Conservation (phyloP, 2,888 invertebrate species). For the Drosophila crucigera region DNA sequence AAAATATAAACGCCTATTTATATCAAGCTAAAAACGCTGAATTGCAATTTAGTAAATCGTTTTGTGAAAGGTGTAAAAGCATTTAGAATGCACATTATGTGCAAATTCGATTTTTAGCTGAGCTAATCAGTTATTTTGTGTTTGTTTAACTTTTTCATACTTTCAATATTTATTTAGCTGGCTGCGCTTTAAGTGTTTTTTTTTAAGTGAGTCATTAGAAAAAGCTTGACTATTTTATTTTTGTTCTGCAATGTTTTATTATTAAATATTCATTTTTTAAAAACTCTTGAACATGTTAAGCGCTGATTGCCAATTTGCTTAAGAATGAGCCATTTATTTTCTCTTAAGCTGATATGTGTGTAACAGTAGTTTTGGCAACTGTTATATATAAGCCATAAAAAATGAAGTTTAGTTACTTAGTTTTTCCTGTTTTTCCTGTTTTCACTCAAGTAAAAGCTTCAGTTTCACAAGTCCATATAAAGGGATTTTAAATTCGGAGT, state of each 20-base stretch:
- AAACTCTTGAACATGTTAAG: not conserved
- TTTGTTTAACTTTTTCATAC: not conserved
- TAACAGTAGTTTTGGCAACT: slow-evolving; percentile 23
- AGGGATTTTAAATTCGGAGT: slow-evolving; percentile 10
- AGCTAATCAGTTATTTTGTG: too few species aligned
- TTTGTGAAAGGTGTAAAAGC: not conserved
- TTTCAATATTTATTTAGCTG: not conserved
- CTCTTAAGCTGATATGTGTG: slow-evolving; percentile 10
- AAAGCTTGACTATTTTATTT: not conserved
- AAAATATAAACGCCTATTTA: not conserved
- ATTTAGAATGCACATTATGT: not conserved
- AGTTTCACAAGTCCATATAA: not conserved
- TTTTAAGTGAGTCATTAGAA: not conserved
- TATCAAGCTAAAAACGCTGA: not conserved
- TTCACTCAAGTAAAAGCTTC: not conserved
- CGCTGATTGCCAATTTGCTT: not conserved
- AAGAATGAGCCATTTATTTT: not conserved
- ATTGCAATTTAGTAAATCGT: not conserved
- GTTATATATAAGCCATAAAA: not conserved
- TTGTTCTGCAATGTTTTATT: too few species aligned
- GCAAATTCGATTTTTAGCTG: not conserved
- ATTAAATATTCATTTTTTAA: not conserved
- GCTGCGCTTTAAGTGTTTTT: not conserved
- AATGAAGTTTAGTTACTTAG: not conserved
- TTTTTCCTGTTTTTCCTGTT: not conserved